A percentile compares a stretch with the other conserved stretches of the same genome.
Evolutionary conservation across 1,140 invertebrate species (phyloP).

Genomic region (Cherax destructor): DNA sequence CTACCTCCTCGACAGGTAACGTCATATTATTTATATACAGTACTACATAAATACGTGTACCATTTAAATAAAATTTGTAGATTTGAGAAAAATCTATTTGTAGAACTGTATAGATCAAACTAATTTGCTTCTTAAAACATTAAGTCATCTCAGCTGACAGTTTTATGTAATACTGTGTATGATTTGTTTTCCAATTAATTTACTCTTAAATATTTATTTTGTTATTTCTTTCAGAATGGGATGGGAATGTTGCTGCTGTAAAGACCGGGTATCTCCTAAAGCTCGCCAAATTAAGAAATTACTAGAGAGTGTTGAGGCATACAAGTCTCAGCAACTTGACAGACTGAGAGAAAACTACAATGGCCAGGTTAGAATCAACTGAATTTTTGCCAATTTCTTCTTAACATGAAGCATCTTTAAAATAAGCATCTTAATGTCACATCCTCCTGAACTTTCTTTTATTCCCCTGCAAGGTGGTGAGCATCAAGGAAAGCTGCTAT

Average conservation of each 20-base stretch:
- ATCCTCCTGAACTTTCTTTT: slow-evolving; percentile 30
- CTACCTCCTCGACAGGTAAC: slow-evolving; percentile 71
- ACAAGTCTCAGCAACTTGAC: slow-evolving; percentile 80
- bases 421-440: background rate
- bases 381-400: background rate
- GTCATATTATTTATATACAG: background rate
- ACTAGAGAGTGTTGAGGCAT: slow-evolving; percentile 92
- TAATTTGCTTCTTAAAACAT: no score
- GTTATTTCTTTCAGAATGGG: slow-evolving; percentile 72
- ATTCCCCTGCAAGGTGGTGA: slow-evolving; percentile 81
- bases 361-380: slow-evolving; percentile 82
- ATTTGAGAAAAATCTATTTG: no score
- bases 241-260: slow-evolving; percentile 78
- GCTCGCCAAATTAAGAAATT: slow-evolving; percentile 88
- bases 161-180: background rate
- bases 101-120: no score
- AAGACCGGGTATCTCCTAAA: slow-evolving; percentile 82
- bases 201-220: background rate
- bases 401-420: background rate
- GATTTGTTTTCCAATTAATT: background rate
- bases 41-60: no score
- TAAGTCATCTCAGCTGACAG: no score
- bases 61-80: no score
- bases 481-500: slow-evolving; percentile 93
- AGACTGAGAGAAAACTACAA: slow-evolving; percentile 93